Evolutionary conservation across 2,888 invertebrate genomes (phyloP).

Genomic region (Chromoteleia sp.): DNA sequence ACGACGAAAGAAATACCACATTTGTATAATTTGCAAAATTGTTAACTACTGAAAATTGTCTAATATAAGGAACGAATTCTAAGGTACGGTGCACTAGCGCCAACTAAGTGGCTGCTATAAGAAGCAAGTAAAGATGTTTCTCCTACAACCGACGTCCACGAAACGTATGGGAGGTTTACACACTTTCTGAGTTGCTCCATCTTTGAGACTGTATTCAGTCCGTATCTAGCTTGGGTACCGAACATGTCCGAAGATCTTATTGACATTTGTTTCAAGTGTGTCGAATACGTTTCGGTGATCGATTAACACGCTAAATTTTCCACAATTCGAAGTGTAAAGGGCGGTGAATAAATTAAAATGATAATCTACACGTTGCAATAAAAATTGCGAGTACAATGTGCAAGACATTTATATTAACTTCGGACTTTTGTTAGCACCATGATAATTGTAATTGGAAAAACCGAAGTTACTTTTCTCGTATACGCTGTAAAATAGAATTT

Average conservation of each 20-base stretch:
- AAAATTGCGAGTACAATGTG: too few relatives aligned
- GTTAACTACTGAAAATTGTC: too few relatives aligned
- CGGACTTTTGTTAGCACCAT: slow-evolving; percentile 4
- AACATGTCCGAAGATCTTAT: slow-evolving; percentile 38
- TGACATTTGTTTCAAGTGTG: slow-evolving; percentile 10
- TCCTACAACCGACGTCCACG: slow-evolving; percentile 52
- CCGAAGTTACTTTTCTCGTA: not conserved
- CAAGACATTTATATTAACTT: not conserved
- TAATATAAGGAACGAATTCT: slow-evolving; percentile 7
- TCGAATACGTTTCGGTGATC: not conserved
- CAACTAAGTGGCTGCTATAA: slow-evolving; percentile 62
- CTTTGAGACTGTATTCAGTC: slow-evolving; percentile 64
- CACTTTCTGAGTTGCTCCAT: slow-evolving; percentile 64
- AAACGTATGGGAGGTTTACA: slow-evolving; percentile 63
- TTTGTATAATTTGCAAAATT: too few relatives aligned
- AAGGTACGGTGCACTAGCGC: slow-evolving; percentile 61
- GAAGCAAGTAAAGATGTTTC: slow-evolving; percentile 65
- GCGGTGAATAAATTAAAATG: slow-evolving; percentile 20
- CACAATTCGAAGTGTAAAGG: slow-evolving; percentile 13
- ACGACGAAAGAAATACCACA: too few relatives aligned
- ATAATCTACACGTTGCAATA: too few relatives aligned
- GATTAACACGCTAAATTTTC: not conserved
- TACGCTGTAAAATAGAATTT: too few relatives aligned
- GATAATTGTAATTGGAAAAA: not conserved
- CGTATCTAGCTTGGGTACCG: slow-evolving; percentile 59